Percentiles rank a stretch among this genome's conserved stretches.
phyloP scores from a whole-genome alignment of 2,113 vertebrate genomes.

The Coryphaenoides rupestris region DNA sequence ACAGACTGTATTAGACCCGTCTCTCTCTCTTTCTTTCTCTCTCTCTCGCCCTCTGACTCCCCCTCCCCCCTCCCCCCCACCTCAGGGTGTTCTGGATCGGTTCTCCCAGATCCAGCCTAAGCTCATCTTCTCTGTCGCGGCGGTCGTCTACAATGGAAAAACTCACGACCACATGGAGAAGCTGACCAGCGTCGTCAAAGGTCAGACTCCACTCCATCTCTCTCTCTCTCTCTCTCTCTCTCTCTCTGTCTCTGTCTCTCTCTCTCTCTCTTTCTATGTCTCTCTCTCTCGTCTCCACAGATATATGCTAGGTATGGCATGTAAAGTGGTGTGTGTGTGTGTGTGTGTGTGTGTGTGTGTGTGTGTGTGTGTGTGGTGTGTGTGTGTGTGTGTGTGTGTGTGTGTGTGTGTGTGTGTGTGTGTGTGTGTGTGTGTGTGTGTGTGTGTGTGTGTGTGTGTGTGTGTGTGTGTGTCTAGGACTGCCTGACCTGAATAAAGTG shows the following conservation, averaged over 20 bases:
- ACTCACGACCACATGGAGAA: slow-evolving; percentile 90
- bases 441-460: slow-evolving; percentile 7
- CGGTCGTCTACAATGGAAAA: slow-evolving; percentile 92
- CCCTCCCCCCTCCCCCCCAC: not conserved
- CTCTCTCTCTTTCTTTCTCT: not conserved
- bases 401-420: slow-evolving; percentile 7
- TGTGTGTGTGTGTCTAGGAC: slow-evolving; percentile 65
- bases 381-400: not conserved
- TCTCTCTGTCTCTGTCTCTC: too few relatives aligned
- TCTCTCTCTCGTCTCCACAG: too few relatives aligned
- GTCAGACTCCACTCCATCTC: slow-evolving; percentile 37
- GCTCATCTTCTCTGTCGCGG: slow-evolving; percentile 91
- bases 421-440: slow-evolving; percentile 1
- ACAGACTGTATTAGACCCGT: not conserved
- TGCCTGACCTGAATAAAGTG: slow-evolving; percentile 87
- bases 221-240: not conserved
- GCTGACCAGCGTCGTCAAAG: slow-evolving; percentile 87
- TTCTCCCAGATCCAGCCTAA: slow-evolving; percentile 97
- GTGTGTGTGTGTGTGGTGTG: too few relatives aligned
- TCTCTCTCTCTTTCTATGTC: not conserved
- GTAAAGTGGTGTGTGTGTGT: not conserved
- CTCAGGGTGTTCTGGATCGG: slow-evolving; percentile 90
- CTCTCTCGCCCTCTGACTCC: not conserved
- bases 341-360: slow-evolving; percentile 9
- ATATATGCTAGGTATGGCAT: not conserved